phyloP scores from a whole-genome alignment of 2,797 vertebrate genomes.

The Micromesistius poutassou region DNA sequence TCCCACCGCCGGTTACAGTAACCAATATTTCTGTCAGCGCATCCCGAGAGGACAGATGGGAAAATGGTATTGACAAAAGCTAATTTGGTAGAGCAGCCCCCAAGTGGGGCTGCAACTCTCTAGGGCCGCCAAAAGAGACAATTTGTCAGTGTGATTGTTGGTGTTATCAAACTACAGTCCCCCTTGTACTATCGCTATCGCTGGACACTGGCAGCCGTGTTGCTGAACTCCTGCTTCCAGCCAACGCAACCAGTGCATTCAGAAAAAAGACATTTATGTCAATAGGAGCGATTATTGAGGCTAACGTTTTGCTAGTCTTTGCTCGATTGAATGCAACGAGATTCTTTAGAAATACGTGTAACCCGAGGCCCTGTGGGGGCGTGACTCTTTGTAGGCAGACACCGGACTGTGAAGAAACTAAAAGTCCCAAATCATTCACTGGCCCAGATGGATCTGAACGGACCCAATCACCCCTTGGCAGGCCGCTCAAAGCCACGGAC shows the following conservation, averaged over 20 bases:
- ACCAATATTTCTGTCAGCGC: slow-evolving; percentile 76
- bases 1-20: slow-evolving; percentile 74
- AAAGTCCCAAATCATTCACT: slow-evolving; percentile 62
- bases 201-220: background rate
- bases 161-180: slow-evolving; percentile 39
- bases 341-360: slow-evolving; percentile 34
- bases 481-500: slow-evolving; percentile 48
- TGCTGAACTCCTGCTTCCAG: background rate
- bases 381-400: slow-evolving; percentile 43
- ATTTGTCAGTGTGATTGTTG: slow-evolving; percentile 71
- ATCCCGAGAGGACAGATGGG: slow-evolving; percentile 74
- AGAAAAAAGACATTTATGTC: background rate
- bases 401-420: slow-evolving; percentile 54
- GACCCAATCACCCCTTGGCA: slow-evolving; percentile 46
- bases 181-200: background rate
- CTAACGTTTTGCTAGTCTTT: background rate
- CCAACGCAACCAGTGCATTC: background rate
- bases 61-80: slow-evolving; percentile 79
- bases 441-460: slow-evolving; percentile 53
- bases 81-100: slow-evolving; percentile 71
- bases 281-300: background rate
- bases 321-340: background rate
- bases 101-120: slow-evolving; percentile 63
- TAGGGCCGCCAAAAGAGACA: slow-evolving; percentile 42
- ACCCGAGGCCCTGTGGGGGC: slow-evolving; percentile 43